A percentile compares a stretch with the other conserved stretches of the same genome.
Evolutionary conservation across 1,140 invertebrate species (phyloP).

Genomic region (Mycetomoellerius zeteki): DNA sequence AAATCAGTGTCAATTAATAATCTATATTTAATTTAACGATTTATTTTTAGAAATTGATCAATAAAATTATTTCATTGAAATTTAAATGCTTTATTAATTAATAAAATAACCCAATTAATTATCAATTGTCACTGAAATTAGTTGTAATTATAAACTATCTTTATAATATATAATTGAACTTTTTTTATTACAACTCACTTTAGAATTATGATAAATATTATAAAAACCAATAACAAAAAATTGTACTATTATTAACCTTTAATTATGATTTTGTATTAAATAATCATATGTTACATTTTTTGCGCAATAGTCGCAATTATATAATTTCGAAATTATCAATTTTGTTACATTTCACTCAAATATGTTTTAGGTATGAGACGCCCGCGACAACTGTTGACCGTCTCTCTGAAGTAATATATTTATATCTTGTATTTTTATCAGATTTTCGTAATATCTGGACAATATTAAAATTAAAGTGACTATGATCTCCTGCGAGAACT

Average conservation of each 20-base stretch:
- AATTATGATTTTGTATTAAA: not conserved
- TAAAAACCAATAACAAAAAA: not conserved
- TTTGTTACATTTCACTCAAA: not conserved
- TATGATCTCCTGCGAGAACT: not conserved
- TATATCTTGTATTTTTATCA: not conserved
- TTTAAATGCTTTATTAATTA: constrained; percentile 9
- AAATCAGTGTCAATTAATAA: constrained; percentile 8
- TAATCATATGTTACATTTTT: not conserved
- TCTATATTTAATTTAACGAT: not conserved
- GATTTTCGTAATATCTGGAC: not conserved
- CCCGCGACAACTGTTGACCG: not conserved
- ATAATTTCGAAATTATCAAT: not conserved
- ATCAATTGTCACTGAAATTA: not conserved
- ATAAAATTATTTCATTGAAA: constrained; percentile 7
- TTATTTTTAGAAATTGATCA: not conserved
- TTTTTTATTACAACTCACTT: not conserved
- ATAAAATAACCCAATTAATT: constrained; percentile 1
- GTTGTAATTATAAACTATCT: not conserved
- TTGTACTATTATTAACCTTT: not conserved
- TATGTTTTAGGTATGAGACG: constrained; percentile 10
- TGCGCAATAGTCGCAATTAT: not conserved
- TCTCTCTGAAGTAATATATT: not conserved
- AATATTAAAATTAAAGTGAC: not conserved
- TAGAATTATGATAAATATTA: not conserved
- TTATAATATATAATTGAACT: not conserved